These are phyloP conservation scores for Ptilonorhynchus violaceus DNA, from an alignment of 2,113 vertebrate genomes.

Conservation along the genomic window DNA sequence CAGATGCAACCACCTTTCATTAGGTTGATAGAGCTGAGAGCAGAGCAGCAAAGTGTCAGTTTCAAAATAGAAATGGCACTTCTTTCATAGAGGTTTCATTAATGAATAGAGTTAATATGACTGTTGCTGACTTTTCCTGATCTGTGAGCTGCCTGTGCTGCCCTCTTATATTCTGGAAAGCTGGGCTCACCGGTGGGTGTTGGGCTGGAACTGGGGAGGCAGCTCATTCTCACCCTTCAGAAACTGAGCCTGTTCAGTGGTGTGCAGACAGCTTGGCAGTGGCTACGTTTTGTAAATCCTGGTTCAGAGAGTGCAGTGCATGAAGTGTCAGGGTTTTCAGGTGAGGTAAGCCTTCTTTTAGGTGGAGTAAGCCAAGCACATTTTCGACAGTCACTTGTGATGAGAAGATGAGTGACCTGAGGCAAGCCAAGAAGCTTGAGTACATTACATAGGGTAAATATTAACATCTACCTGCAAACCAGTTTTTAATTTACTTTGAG, in stretches of 20 bases:
- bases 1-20: background rate
- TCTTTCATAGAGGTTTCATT: background rate
- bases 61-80: background rate
- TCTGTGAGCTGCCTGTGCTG: background rate
- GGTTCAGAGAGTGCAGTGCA: background rate
- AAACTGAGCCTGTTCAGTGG: background rate
- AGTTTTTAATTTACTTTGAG: background rate
- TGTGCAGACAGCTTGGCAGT: background rate
- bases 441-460: background rate
- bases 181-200: background rate
- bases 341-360: background rate
- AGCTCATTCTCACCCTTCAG: background rate
- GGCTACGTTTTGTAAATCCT: background rate
- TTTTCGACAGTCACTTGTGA: background rate
- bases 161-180: background rate
- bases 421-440: background rate
- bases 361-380: background rate
- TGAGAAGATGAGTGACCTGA: background rate
- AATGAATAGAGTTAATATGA: background rate
- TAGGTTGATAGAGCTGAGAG: background rate
- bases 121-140: background rate
- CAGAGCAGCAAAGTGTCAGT: background rate
- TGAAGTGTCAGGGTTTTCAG: background rate
- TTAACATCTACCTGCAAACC: background rate
- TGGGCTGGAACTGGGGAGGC: background rate